A percentile compares a stretch with the other conserved stretches of the same genome.
Conservation (phyloP, 2,888 invertebrate species). For the Tipula unca region DNA sequence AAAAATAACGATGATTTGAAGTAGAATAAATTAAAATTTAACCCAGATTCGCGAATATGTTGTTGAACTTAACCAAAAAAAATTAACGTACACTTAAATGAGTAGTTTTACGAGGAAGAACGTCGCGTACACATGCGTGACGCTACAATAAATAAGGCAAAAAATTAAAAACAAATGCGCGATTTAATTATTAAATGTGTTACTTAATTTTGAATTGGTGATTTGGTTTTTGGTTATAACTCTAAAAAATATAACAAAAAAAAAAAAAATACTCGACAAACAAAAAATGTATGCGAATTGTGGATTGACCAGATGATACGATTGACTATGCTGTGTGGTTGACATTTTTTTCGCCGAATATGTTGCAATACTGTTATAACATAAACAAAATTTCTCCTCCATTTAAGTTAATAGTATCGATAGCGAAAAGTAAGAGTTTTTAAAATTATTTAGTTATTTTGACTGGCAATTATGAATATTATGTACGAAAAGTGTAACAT, state of each 20-base stretch:
- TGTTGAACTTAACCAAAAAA: not conserved
- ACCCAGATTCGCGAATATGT: not conserved
- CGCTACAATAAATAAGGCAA: not conserved
- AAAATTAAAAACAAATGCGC: not conserved
- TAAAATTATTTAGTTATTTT: not conserved
- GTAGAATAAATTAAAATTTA: not conserved
- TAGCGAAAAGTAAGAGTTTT: not conserved
- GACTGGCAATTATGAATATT: not conserved
- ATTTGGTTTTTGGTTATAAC: conserved; percentile 4
- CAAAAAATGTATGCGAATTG: not conserved
- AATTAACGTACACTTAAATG: not conserved
- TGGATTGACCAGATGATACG: not conserved
- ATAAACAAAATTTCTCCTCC: not conserved
- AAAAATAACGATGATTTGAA: not conserved
- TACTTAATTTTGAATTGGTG: not conserved
- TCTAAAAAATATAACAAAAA: not conserved
- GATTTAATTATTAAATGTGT: not conserved
- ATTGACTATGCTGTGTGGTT: not conserved
- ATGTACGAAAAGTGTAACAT: not conserved
- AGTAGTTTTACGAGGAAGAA: not conserved
- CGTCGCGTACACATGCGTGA: not conserved
- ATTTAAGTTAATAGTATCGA: not conserved
- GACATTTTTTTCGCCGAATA: not conserved
- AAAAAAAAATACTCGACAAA: not conserved
- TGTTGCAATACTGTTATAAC: not conserved